These are phyloP conservation scores for Caiman crocodilus DNA, from an alignment of 2,797 vertebrate species.

Conservation along the genomic window DNA sequence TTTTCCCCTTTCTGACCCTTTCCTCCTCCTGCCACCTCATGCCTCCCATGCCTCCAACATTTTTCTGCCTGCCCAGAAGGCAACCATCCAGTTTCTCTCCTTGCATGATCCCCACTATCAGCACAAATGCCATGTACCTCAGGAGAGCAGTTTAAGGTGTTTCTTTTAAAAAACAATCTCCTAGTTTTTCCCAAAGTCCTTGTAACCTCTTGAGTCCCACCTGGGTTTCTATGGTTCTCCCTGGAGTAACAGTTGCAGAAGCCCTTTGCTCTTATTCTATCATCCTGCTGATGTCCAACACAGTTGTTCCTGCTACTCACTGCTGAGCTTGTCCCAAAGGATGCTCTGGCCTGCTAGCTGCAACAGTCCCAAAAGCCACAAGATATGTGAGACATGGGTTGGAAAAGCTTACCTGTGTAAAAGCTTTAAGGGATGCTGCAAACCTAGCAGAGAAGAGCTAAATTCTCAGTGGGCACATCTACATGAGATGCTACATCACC, in stretches of 20 bases:
- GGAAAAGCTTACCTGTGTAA: fast-evolving
- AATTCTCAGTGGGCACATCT: no score
- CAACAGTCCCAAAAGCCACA: background rate
- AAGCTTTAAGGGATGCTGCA: background rate
- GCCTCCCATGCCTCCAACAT: background rate
- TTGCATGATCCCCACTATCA: background rate
- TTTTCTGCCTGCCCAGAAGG: background rate
- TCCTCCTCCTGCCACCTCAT: background rate
- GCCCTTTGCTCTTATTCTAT: background rate
- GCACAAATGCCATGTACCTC: slow-evolving; percentile 39
- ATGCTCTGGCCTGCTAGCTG: background rate
- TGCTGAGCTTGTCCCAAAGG: background rate
- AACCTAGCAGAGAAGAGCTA: background rate
- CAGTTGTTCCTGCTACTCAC: background rate
- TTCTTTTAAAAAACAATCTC: slow-evolving; percentile 35
- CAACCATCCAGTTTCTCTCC: background rate
- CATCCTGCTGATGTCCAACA: background rate
- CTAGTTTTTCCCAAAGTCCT: background rate
- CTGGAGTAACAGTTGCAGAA: background rate
- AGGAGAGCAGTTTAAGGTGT: slow-evolving; percentile 51
- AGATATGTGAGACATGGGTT: background rate
- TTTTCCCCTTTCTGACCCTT: background rate
- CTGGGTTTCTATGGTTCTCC: background rate
- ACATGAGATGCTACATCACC: no score
- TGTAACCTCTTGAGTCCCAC: background rate